Evolutionary conservation across 1,140 invertebrate genomes (phyloP).

Genomic region (Theocolax elegans): DNA sequence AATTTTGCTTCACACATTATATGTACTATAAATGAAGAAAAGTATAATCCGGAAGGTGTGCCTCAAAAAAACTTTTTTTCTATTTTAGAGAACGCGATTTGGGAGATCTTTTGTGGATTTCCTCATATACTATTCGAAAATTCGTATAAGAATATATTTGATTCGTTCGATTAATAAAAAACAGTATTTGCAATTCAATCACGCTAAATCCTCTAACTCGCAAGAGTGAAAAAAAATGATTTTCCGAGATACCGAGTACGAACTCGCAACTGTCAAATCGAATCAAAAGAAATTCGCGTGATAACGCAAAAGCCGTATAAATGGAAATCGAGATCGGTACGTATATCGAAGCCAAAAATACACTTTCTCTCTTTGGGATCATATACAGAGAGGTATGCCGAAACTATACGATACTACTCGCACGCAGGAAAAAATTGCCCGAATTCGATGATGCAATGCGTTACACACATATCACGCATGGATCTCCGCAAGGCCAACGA

Average conservation of each 20-base stretch:
- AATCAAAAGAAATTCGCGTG: not conserved
- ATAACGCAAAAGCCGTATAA: constrained; percentile 15
- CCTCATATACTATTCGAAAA: too few relatives aligned
- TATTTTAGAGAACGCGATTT: too few relatives aligned
- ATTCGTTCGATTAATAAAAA: too few relatives aligned
- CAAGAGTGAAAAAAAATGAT: not conserved
- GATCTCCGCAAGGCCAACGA: too few relatives aligned
- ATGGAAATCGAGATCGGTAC: constrained; percentile 10
- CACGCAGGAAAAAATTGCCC: not conserved
- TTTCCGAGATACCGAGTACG: not conserved
- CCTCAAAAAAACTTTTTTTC: too few relatives aligned
- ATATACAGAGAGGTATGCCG: not conserved
- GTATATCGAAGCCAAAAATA: not conserved
- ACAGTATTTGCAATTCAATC: not conserved
- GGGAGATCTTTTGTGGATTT: too few relatives aligned
- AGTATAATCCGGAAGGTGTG: too few relatives aligned
- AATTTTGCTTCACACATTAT: too few relatives aligned
- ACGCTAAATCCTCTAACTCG: not conserved
- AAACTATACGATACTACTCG: not conserved
- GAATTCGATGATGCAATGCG: not conserved
- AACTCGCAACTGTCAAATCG: not conserved
- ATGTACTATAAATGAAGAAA: too few relatives aligned
- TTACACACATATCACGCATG: not conserved
- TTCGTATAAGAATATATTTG: too few relatives aligned
- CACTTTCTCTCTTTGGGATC: not conserved